Percentiles rank a stretch among this genome's conserved stretches.
phyloP scores from a whole-genome alignment of 2,113 vertebrate species.

The Paracanthobrama guichenoti region DNA sequence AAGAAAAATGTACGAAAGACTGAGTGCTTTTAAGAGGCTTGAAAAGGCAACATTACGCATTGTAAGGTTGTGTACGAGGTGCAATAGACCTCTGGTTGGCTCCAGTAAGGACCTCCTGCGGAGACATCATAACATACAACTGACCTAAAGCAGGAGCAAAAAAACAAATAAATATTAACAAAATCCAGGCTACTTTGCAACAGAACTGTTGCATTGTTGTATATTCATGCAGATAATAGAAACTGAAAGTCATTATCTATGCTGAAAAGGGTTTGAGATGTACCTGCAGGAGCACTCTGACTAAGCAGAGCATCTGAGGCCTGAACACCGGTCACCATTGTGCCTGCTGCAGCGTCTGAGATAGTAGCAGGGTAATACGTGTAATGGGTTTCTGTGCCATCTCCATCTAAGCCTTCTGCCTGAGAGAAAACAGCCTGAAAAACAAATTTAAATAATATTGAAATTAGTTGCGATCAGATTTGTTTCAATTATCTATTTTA shows the following conservation, averaged over 20 bases:
- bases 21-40: constrained; percentile 22
- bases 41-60: constrained; percentile 78
- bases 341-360: constrained; percentile 71
- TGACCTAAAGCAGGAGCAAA: constrained; percentile 77
- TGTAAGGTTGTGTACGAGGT: constrained; percentile 87
- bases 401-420: constrained; percentile 74
- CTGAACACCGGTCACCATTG: constrained; percentile 80
- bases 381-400: constrained; percentile 76
- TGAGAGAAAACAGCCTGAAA: constrained; percentile 78
- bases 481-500: not conserved
- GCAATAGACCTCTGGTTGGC: constrained; percentile 88
- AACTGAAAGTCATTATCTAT: not conserved
- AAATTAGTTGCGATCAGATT: not conserved
- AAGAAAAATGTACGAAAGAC: not conserved
- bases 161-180: not conserved
- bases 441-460: not conserved
- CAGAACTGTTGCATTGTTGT: not conserved
- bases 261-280: not conserved
- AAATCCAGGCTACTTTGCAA: not conserved
- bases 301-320: constrained; percentile 74
- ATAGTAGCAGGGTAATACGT: constrained; percentile 79
- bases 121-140: constrained; percentile 97
- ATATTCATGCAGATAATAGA: not conserved
- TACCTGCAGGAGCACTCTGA: constrained; percentile 76
- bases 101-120: constrained; percentile 89